Percentiles rank a stretch among this genome's conserved stretches.
Conservation (phyloP, 2,797 vertebrate genomes). For the Glossophaga mutica region DNA sequence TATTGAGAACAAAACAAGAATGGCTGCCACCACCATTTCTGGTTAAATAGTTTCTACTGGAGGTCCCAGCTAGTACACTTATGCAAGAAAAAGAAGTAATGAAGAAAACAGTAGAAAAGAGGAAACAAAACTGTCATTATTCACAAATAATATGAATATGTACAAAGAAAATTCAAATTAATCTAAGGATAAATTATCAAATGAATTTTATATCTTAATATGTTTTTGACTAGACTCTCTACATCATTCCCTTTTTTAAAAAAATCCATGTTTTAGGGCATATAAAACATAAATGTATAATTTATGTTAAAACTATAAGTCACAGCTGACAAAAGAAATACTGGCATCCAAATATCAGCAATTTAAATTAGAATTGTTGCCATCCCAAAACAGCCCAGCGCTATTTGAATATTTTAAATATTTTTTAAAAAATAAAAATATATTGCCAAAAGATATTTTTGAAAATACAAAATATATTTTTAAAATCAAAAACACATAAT, state of each 20-base stretch:
- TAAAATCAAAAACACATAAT: no score
- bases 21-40: neutral
- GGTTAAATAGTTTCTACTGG: neutral
- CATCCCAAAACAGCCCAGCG: neutral
- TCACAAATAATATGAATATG: neutral
- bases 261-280: neutral
- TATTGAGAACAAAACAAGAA: neutral
- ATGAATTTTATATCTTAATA: neutral
- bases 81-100: neutral
- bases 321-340: neutral
- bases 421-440: neutral
- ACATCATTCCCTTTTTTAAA: neutral
- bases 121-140: neutral
- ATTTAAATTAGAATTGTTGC: neutral
- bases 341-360: neutral
- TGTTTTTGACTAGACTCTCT: neutral
- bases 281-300: neutral
- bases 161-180: neutral
- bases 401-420: neutral
- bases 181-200: neutral
- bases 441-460: neutral
- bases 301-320: neutral
- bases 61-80: neutral
- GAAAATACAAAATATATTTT: neutral
- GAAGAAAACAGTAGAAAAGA: neutral